These are phyloP conservation scores for Teleiodes luculella DNA, from an alignment of 2,888 invertebrate species.

Conservation along the genomic window DNA sequence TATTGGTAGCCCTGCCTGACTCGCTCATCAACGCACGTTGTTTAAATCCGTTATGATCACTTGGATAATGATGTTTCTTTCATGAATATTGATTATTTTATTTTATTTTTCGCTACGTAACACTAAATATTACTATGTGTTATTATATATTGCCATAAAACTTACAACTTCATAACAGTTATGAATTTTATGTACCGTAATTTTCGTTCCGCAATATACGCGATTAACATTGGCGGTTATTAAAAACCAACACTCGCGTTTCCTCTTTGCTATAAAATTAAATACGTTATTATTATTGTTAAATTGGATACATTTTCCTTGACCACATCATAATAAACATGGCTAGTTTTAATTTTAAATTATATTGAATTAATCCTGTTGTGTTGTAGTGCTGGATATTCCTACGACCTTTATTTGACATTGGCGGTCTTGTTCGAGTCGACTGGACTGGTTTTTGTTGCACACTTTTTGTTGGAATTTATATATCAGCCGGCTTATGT, in stretches of 20 bases:
- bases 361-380: constrained; percentile 9
- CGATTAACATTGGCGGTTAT: neutral
- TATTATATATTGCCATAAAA: neutral
- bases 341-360: constrained; percentile 12
- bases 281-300: neutral
- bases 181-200: neutral
- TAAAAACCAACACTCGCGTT: neutral
- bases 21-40: neutral
- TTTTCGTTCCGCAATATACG: neutral
- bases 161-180: neutral
- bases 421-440: constrained; percentile 49
- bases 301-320: constrained; percentile 13
- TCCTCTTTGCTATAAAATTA: neutral
- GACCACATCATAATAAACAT: constrained; percentile 14
- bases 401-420: constrained; percentile 70
- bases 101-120: neutral
- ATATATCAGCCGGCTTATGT: constrained; percentile 61
- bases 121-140: neutral
- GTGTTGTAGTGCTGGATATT: constrained; percentile 26
- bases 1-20: constrained; percentile 27
- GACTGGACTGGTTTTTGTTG: constrained; percentile 60
- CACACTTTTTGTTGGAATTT: constrained; percentile 58
- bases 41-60: constrained; percentile 1
- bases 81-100: neutral
- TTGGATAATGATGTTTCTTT: neutral